Evolutionary conservation across 2,888 invertebrate species (phyloP), one percentile per base, ranked within the genome.

Genomic region (Leptopterna dolabrata): DNA sequence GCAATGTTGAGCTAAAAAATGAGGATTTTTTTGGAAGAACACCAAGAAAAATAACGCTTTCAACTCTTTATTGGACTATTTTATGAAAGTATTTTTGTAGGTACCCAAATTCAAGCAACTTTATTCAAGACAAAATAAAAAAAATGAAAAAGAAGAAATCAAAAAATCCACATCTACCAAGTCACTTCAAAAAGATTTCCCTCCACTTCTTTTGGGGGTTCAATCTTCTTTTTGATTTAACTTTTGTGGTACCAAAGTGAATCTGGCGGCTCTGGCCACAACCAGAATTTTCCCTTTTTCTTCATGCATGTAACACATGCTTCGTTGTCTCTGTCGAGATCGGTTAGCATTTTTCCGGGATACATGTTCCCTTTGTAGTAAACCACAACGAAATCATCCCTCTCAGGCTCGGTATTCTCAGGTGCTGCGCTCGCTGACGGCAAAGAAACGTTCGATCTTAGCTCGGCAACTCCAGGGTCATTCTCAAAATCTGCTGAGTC

Each of bases 251-350:
- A 80, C 81, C 81, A 80, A 80, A 80, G n/a, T 45, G 51, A 9
- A 45, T 80, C 63, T 47, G 81, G 47, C 24, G n/a, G n/a, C 41
- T 80, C 81, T 80, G 81, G 63, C 81, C 81, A 80, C 81, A 11
- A n/a, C 81, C 81, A 80, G 47, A 45, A 24, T 41, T 80, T 80
- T 45, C 81, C 81, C 6, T 14, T 36, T 45, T 47, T 51, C 24
- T 36, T 47, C 81, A 80, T 80, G 41, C 45, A 45, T 11, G 47
- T 24, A 7, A 80, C 81, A 47, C 24, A 41, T 80, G 41, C 81
- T 19, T 80, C 63, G 43, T 13, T 80, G 81, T 47, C 51, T 41
- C n/a, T n/a, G 19, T 80, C 81, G 43, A 43, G 43, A 43, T 9
- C 43, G 43, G 43, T 43, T 16, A 80, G 41, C 7, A 80, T 45